Base-by-base conservation (phyloP, 2,888 invertebrate genomes). In the Lymantria monacha region DNA sequence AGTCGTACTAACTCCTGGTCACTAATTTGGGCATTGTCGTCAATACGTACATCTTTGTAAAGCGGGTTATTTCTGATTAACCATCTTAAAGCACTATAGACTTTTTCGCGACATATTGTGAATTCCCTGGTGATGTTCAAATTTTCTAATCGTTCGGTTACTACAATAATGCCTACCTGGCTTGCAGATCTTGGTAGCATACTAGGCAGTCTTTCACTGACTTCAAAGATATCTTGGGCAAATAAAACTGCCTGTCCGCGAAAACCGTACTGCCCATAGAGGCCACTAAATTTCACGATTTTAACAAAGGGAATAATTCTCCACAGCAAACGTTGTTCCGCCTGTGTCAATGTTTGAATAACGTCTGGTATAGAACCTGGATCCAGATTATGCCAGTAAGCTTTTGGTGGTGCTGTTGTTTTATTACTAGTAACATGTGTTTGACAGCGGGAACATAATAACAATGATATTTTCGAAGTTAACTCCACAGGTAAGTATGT, bases 321-420 rank as follows among this genome's bases (percentile, higher is more conserved):
- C 13, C 48, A 60, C 10, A 64, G 33, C 31, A 64, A 48, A 11
- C 65, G 46, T 55, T 63, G 60, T 22, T 64, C 63, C 1, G 61
- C 48, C 40, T 63, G 61, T 37, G 66, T 44, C 44, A 63, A 51
- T 36, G 14, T 30, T 47, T 45, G 36, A 46, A 68, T 58, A 3
- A 53, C 63, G 1, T 64, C 53, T 53, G 64, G 61, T 31, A 65
- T 59, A 37, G 50, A 36, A 46, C 61, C 63, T 56, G 65, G 61
- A 41, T 63, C 61, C 46, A 66, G 40, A 60, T 63, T 60, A 46
- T 66, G 66, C 63, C 65, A 66, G 43, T 55, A 64, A 49, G 64
- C 46, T 52, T 61, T 65, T 42, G 61, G 42, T 55, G 62, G 63
- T 50, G 58, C 43, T 31, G 13, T 7, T n/a, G 5, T 11, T 44